A percentile compares a stretch with the other conserved stretches of the same genome.
Conservation (phyloP, 2,797 vertebrate genomes). For the Anolis apletophallus region DNA sequence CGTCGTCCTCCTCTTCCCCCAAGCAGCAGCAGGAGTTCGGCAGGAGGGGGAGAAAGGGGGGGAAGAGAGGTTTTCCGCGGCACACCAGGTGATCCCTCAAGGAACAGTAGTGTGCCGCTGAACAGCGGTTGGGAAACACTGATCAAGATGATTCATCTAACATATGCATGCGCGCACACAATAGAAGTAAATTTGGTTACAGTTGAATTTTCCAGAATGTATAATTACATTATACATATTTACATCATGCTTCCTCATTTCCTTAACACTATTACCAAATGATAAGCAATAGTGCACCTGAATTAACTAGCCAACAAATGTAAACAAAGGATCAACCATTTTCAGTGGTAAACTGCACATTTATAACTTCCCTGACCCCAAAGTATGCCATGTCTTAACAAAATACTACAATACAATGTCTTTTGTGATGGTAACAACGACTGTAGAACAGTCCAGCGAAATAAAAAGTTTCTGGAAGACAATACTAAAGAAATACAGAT, state of each 20-base stretch:
- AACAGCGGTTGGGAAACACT: too few species aligned
- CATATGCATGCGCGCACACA: not conserved
- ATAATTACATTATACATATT: too few species aligned
- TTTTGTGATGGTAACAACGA: not conserved
- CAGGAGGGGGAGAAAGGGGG: too few species aligned
- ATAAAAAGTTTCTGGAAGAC: not conserved
- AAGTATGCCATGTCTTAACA: not conserved
- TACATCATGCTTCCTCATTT: not conserved
- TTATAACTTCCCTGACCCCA: not conserved
- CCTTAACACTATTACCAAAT: not conserved
- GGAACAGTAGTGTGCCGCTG: too few species aligned
- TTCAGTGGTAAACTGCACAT: not conserved
- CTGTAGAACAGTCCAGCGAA: not conserved
- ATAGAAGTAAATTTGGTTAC: not conserved
- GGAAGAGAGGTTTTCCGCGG: too few species aligned
- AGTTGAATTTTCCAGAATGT: not conserved
- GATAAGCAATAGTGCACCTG: not conserved
- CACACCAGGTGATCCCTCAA: too few species aligned
- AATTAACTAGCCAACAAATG: not conserved
- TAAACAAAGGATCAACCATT: constrained; percentile 4
- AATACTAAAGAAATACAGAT: not conserved
- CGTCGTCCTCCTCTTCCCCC: too few species aligned
- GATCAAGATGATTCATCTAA: not conserved
- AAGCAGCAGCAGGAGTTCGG: too few species aligned
- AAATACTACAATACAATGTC: not conserved